Conservation (phyloP, 1,140 invertebrate genomes). For the Leptopilina clavipes region DNA sequence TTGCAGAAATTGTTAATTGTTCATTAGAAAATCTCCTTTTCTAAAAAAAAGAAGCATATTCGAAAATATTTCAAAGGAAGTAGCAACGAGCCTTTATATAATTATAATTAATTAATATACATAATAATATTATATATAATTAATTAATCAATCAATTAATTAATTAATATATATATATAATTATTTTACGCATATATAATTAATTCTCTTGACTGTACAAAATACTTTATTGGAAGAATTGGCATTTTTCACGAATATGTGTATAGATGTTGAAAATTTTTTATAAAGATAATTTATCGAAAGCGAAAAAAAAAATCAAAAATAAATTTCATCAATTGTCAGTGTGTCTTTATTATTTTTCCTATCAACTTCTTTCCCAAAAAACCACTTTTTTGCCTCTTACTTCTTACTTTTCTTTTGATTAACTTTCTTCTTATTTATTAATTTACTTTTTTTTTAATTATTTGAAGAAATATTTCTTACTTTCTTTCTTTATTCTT, state of each 20-base stretch:
- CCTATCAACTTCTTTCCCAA: neutral
- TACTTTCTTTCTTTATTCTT: no score
- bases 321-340: neutral
- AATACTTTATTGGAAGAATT: neutral
- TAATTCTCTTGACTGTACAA: neutral
- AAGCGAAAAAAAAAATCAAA: neutral
- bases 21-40: neutral
- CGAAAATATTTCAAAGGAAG: neutral
- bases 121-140: no score
- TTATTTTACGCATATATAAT: no score
- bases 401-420: neutral
- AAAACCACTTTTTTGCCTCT: neutral
- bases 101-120: no score
- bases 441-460: no score
- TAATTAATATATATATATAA: no score
- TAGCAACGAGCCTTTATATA: neutral
- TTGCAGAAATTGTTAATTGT: neutral
- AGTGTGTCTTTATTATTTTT: neutral
- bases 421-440: no score
- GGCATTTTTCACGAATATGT: neutral
- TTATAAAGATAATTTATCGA: neutral
- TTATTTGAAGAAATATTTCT: no score
- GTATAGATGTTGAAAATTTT: neutral
- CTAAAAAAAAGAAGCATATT: neutral
- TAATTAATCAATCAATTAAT: no score